phyloP scores from a whole-genome alignment of 30 jellyfish, hydroid and myxozoan species.

The Aurelia sp. region DNA sequence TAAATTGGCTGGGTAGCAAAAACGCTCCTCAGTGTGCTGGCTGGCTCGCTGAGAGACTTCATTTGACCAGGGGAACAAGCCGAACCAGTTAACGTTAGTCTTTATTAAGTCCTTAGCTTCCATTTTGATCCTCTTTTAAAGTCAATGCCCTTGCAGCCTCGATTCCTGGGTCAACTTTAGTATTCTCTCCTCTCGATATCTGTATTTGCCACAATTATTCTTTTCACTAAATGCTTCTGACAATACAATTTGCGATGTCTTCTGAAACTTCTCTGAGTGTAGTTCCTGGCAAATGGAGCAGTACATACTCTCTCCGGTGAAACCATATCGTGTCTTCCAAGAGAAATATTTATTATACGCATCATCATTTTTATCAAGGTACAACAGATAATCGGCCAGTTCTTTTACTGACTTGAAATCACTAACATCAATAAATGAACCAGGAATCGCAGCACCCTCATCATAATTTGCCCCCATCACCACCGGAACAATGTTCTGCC shows the following conservation, averaged over 20 bases:
- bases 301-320: neutral
- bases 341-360: constrained; percentile 76
- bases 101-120: too few species aligned
- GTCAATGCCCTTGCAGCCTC: too few species aligned
- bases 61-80: too few species aligned
- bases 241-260: neutral
- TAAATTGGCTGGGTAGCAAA: too few species aligned
- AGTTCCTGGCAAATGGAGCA: constrained; percentile 13
- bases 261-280: neutral
- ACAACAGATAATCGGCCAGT: constrained; percentile 65
- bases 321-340: constrained; percentile 63
- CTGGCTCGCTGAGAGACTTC: too few species aligned
- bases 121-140: too few species aligned
- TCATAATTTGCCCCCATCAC: constrained; percentile 87
- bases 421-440: too few species aligned
- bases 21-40: too few species aligned
- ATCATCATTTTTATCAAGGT: constrained; percentile 62
- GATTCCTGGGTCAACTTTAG: neutral
- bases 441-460: constrained; percentile 19
- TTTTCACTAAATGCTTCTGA: neutral
- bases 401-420: constrained; percentile 52
- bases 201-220: neutral
- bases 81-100: too few species aligned
- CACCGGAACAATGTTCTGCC: constrained; percentile 67
- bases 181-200: neutral